Evolutionary conservation across 2,113 vertebrate genomes (phyloP), one percentile per base, ranked within the genome.

Genomic region (Helogale parvula): DNA sequence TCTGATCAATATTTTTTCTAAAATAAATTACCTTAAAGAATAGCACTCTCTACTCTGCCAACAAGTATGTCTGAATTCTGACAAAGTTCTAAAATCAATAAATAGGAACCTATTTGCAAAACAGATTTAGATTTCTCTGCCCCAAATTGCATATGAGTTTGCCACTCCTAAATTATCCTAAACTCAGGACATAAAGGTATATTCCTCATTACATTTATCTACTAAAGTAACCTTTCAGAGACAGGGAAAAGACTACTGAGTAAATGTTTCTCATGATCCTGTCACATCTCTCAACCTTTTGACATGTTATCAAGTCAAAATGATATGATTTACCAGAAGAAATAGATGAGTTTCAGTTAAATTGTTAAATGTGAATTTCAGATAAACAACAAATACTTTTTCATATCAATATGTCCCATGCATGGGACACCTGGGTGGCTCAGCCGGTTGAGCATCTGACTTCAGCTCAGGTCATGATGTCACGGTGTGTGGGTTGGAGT

Each of bases 361-460:
- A 82, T 4, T 71, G 50, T 35, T 71, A 35, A 41, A 90, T 94
- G 52, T 84, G 45, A 94, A 93, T 93, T 96, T 90, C 33, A 79
- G 27, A 71, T 41, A 66, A 83, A 88, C 15, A 86, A 54, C 38
- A 3, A 41, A 69, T 57, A 9, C 45, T 95, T 89, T 85, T 74
- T 71, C 35, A 77, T 68, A 13, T 81, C 45, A 71, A 16, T 79
- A 72, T 29, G 3, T 47, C 8, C 7, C 5, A n/a, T 45, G 65
- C 11, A 81, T 41, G 41, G 41, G 41, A 41, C 5, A 6, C 41
- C 41, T 41, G 41, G 41, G 41, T 41, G 41, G 41, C 4, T 41
- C 41, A 41, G 41, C 41, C 41, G 5, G 41, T 41, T 41, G 41
- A 41, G 41, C 41, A 41, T 41, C 41, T 41, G 41, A 41, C 41